Evolutionary conservation across 2,888 invertebrate genomes (phyloP), one percentile per base, ranked within the genome.

Genomic region (Tetramorium bicarinatum): DNA sequence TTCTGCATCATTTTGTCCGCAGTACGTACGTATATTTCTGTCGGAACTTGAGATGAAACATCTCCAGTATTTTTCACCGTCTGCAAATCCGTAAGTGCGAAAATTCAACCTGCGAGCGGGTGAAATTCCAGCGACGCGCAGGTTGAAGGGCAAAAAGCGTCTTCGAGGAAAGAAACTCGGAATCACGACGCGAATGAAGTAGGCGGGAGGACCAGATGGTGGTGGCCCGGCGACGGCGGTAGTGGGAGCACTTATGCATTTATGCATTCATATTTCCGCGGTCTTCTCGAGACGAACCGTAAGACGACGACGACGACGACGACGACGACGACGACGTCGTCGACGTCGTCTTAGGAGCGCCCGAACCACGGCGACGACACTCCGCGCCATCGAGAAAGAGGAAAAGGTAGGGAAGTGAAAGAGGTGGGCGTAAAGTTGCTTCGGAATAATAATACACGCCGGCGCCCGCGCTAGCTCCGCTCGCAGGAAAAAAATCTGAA

Each of bases 201-300:
- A 86, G 90, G 87, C 89, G 90, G 90, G 87, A 85, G 86, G 84
- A 83, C 79, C 84, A 81, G 88, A 88, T 83, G 86, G 89, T 84
- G 89, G 88, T 84, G 90, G 86, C 79, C 66, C 81, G 38, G 44
- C 79, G 84, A 67, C 34, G 66, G 71, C 52, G 61, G 82, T 86
- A 87, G 90, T 90, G 90, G 92, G 93, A 92, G 92, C 93, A 92
- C 93, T 94, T 94, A 94, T 94, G 94, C 94, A 94, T 94, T 95
- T 94, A 95, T 94, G 94, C 94, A 95, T 95, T 94, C 93, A 93
- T 94, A 94, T 95, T 94, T 94, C 93, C 92, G 92, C 90, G 93
- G 92, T 92, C 92, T 92, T 90, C 90, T 87, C 86, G 86, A 88
- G 89, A 89, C 91, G 89, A 88, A 86, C 87, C 86, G 90, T 90